Conservation (phyloP, 2,797 vertebrate genomes). For the Sebastes nivosus region DNA sequence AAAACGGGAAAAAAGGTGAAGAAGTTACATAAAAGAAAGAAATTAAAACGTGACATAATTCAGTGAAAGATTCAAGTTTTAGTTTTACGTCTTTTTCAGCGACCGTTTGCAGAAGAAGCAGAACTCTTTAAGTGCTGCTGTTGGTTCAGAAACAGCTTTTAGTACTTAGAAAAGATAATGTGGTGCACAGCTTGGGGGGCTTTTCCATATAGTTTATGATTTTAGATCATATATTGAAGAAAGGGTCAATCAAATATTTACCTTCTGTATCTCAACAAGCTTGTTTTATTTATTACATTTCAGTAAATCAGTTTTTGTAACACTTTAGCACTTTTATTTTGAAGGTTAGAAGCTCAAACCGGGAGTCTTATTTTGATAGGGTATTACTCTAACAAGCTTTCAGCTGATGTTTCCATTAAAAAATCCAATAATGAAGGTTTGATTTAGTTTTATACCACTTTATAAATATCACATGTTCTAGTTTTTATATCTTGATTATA, state of each 20-base stretch:
- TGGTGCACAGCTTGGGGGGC: neutral
- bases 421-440: neutral
- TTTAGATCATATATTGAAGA: too few relatives aligned
- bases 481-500: neutral
- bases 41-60: neutral
- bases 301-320: too few relatives aligned
- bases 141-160: too few relatives aligned
- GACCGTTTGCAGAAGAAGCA: neutral
- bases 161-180: neutral
- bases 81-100: too few relatives aligned
- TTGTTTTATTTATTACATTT: too few relatives aligned
- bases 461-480: neutral
- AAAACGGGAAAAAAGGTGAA: rapidly evolving
- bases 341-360: too few relatives aligned
- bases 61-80: too few relatives aligned
- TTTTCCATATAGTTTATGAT: too few relatives aligned
- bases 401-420: neutral
- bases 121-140: neutral
- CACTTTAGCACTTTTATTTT: too few relatives aligned
- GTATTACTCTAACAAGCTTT: neutral
- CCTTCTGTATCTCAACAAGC: too few relatives aligned
- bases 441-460: neutral
- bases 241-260: too few relatives aligned
- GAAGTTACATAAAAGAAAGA: neutral
- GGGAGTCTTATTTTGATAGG: too few relatives aligned